phyloP scores from a whole-genome alignment of 2,797 vertebrate genomes.

The Takifugu rubripes region DNA sequence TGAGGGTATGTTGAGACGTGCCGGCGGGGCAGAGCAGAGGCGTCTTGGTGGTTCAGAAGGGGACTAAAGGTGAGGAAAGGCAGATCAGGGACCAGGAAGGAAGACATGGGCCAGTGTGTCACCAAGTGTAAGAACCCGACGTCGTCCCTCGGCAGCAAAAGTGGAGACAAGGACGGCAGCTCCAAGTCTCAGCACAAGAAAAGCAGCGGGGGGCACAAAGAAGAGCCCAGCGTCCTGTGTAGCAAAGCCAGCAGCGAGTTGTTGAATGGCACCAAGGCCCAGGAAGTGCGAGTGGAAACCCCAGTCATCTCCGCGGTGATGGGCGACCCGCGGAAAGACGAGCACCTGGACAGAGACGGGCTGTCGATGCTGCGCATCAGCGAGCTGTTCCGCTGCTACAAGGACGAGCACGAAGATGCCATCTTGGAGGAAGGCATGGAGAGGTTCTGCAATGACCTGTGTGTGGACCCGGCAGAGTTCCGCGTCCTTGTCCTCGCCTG shows the following conservation, averaged over 20 bases:
- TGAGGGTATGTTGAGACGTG: constrained; percentile 89
- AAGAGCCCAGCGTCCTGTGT: constrained; percentile 78
- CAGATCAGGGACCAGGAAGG: constrained; percentile 57
- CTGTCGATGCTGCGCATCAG: constrained; percentile 85
- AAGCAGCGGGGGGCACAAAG: constrained; percentile 79
- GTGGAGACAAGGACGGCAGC: constrained; percentile 90
- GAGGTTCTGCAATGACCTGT: constrained; percentile 93
- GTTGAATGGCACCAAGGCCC: constrained; percentile 91
- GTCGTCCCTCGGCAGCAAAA: constrained; percentile 98
- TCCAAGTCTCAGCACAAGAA: constrained; percentile 90
- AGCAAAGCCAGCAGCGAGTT: constrained; percentile 87
- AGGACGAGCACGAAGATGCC: constrained; percentile 92
- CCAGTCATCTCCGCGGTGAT: constrained; percentile 67
- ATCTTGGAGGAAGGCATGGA: constrained; percentile 99
- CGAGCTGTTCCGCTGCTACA: constrained; percentile 90
- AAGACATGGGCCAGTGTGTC: constrained; percentile 99
- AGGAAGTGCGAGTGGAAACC: constrained; percentile 81
- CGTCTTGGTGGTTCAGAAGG: constrained; percentile 76
- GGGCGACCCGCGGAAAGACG: constrained; percentile 80
- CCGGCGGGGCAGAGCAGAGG: constrained; percentile 77
- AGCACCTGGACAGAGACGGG: constrained; percentile 76
- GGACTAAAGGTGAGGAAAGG: constrained; percentile 73
- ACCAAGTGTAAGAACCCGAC: constrained; percentile 99
- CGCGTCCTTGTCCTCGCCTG: constrained; percentile 95
- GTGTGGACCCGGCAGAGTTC: constrained; percentile 97